These are phyloP conservation scores for Diploptera punctata DNA, from an alignment of 2,888 invertebrate species.

Conservation along the genomic window DNA sequence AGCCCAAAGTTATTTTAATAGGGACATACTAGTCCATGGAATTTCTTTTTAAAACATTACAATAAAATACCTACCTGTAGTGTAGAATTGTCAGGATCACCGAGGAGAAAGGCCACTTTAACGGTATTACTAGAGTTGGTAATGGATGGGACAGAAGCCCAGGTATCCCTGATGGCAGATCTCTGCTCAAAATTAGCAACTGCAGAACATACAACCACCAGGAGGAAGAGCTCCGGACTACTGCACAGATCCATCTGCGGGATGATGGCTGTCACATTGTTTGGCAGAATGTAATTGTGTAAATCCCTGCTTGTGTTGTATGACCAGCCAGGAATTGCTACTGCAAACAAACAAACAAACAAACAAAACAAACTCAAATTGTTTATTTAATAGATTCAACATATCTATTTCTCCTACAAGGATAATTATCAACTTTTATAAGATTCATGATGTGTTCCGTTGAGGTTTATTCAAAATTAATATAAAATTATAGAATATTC, in stretches of 20 bases:
- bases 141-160: constrained; percentile 61
- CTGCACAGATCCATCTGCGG: constrained; percentile 46
- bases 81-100: constrained; percentile 64
- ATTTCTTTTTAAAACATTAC: too few relatives aligned
- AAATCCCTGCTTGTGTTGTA: constrained; percentile 75
- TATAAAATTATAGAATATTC: too few relatives aligned
- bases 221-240: constrained; percentile 60
- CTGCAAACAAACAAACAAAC: too few relatives aligned
- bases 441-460: too few relatives aligned
- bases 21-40: too few relatives aligned
- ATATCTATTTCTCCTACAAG: too few relatives aligned
- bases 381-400: too few relatives aligned
- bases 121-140: constrained; percentile 30
- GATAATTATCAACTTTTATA: too few relatives aligned
- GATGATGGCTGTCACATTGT: constrained; percentile 70
- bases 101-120: constrained; percentile 66
- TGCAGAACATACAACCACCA: constrained; percentile 79
- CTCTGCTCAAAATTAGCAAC: constrained; percentile 71
- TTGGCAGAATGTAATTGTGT: constrained; percentile 72
- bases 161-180: constrained; percentile 71
- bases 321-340: constrained; percentile 68
- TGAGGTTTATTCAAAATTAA: too few relatives aligned
- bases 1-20: too few relatives aligned
- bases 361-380: too few relatives aligned
- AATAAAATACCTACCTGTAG: constrained; percentile 55